Conservation (phyloP, 2,797 vertebrate genomes). For the Crenuchus spilurus region DNA sequence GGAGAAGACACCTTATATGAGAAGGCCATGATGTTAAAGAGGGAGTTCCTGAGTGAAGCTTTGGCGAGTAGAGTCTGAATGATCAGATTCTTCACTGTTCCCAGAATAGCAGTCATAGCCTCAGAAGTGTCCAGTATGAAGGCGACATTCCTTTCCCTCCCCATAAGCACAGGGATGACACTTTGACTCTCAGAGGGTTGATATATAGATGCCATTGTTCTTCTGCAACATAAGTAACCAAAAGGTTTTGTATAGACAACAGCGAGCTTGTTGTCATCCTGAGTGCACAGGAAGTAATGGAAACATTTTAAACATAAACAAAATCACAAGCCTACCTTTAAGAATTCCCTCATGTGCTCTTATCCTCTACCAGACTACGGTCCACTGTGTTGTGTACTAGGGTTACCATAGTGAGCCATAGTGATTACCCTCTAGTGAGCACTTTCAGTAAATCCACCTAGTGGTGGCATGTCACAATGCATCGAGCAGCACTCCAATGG, state of each 20-base stretch:
- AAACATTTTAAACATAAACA: constrained; percentile 38
- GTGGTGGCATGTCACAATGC: constrained; percentile 32
- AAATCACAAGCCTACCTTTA: constrained; percentile 14
- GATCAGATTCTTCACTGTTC: constrained; percentile 69
- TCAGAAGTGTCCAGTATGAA: constrained; percentile 72
- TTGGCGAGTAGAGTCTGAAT: constrained; percentile 70
- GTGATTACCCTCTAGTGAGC: constrained; percentile 27
- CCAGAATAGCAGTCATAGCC: constrained; percentile 60
- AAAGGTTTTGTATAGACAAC: too few relatives aligned
- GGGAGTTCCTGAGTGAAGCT: constrained; percentile 66
- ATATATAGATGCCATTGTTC: constrained; percentile 44
- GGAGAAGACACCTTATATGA: constrained; percentile 66
- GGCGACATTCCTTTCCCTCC: constrained; percentile 62
- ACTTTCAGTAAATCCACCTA: constrained; percentile 35
- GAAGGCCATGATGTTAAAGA: constrained; percentile 74
- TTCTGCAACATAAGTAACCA: constrained; percentile 25
- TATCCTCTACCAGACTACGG: constrained; percentile 22
- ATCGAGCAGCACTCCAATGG: not conserved
- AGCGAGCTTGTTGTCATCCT: not conserved
- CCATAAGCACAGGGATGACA: constrained; percentile 63
- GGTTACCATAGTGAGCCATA: constrained; percentile 66
- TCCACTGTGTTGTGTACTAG: constrained; percentile 62
- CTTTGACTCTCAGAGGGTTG: constrained; percentile 16
- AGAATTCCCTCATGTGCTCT: constrained; percentile 34
- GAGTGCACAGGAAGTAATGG: not conserved